Conservation (phyloP, 1,140 invertebrate species). For the Drosophila athabasca region DNA sequence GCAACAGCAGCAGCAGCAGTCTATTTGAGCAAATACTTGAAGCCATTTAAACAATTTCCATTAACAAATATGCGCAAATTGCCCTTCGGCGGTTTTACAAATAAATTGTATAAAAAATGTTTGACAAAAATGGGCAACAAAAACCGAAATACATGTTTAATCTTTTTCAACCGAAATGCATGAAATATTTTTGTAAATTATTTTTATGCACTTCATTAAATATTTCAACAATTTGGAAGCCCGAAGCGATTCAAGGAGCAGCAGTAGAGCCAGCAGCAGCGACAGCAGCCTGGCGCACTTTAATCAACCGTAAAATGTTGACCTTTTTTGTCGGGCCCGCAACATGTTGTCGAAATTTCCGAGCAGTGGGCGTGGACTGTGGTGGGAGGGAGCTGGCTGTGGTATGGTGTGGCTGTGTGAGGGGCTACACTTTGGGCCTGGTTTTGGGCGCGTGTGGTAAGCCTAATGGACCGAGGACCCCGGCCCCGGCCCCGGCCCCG, state of each 20-base stretch:
- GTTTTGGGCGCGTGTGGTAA: constrained; percentile 55
- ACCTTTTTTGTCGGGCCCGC: constrained; percentile 66
- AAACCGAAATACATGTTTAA: constrained; percentile 52
- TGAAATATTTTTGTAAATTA: constrained; percentile 82
- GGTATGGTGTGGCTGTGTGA: constrained; percentile 2
- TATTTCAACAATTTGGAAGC: constrained; percentile 74
- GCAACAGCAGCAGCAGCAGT: constrained; percentile 49
- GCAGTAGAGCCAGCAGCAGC: neutral
- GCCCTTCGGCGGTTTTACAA: constrained; percentile 80
- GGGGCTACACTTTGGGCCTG: neutral
- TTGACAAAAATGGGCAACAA: constrained; percentile 67
- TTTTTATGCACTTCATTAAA: constrained; percentile 83
- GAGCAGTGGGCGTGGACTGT: constrained; percentile 1
- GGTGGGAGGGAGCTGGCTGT: constrained; percentile 7
- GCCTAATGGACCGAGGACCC: constrained; percentile 57
- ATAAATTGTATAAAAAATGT: constrained; percentile 70
- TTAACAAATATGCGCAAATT: constrained; percentile 82
- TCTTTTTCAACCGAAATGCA: constrained; percentile 74
- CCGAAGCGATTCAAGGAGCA: constrained; percentile 34
- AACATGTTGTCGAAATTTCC: constrained; percentile 76
- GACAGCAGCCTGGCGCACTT: constrained; percentile 64
- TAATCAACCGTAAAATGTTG: constrained; percentile 82
- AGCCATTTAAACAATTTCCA: constrained; percentile 81
- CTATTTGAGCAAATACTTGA: constrained; percentile 75
- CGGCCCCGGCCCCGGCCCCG: neutral